phyloP scores from a whole-genome alignment of 1,140 invertebrate species.

The Caerostris darwini region DNA sequence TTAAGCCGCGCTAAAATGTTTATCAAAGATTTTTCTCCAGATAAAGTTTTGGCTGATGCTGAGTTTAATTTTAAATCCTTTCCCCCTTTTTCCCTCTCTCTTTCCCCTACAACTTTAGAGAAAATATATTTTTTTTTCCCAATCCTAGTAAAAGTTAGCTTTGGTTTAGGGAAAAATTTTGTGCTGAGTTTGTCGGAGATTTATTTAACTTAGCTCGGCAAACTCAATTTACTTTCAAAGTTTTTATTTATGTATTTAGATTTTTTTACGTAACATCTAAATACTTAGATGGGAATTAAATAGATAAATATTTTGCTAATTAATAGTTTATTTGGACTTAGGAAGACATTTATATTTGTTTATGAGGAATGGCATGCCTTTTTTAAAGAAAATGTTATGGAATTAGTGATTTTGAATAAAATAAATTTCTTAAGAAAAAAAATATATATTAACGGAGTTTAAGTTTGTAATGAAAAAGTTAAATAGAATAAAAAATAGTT shows the following conservation, averaged over 20 bases:
- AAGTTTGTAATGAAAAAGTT: neutral
- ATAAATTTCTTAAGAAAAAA: neutral
- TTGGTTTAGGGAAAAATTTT: neutral
- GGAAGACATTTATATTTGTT: neutral
- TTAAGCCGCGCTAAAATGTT: conserved; percentile 48
- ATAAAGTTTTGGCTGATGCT: conserved; percentile 29
- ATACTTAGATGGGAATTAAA: neutral
- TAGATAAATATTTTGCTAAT: conserved; percentile 12
- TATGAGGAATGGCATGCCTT: neutral
- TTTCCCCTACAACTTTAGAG: neutral
- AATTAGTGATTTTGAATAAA: neutral
- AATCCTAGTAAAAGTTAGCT: neutral
- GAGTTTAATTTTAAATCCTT: conserved; percentile 51
- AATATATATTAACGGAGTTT: neutral
- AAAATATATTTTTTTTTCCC: neutral
- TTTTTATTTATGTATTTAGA: conserved; percentile 5
- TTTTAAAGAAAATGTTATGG: neutral
- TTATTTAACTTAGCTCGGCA: conserved; percentile 13
- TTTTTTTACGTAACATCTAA: neutral
- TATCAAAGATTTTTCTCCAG: conserved; percentile 51
- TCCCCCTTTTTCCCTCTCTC: neutral
- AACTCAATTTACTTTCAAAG: neutral
- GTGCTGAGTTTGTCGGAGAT: neutral
- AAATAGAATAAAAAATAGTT: neutral
- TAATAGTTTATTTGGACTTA: neutral